Evolutionary conservation across 2,888 invertebrate genomes (phyloP), one percentile per base, ranked within the genome.

Genomic region (Lottia scabra): DNA sequence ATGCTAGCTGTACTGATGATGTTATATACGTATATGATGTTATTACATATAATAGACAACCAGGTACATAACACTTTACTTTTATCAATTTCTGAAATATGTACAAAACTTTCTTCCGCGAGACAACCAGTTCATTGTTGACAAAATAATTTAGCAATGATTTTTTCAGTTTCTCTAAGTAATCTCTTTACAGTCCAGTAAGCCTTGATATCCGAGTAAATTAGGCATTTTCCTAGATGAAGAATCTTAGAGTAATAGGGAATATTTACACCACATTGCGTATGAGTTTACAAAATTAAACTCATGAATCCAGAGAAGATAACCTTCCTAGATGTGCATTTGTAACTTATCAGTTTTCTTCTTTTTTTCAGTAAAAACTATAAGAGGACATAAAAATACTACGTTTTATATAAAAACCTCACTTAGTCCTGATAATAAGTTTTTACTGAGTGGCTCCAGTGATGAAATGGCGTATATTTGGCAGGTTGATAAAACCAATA

Each of bases 401-500:
- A 94, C 95, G 0, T 96, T 95, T 90, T 97, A 95, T 89, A 94
- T 97, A 46, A 96, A 96, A 89, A 92, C 95, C 0, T 92, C 93
- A 76, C 91, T 97, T 44, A 95, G 95, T 86, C 93, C 94, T 0
- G 95, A 96, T 89, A 94, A 94, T 5, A 90, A 91, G 76, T 97
- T 95, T 89, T 90, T 97, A 38, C 91, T 95, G 0, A 95, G 95
- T 88, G 97, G 97, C n/a, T 96, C 96, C 81, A 94, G 94, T 83
- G 95, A 96, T 89, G 93, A 94, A 80, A 91, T 93, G 81, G 96
- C 96, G 0, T 96, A 96, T 86, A 93, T 97, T 70, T 97, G 97
- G 96, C 93, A 88, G 78, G 78, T 86, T 70, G 84, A 78, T 64
- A 78, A 84, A 23, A 86, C 94, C 0, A 89, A 90, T 45, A 89